Evolutionary conservation across 2,797 vertebrate species (phyloP), one percentile per base, ranked within the genome.

Genomic region (Allobates femoralis): DNA sequence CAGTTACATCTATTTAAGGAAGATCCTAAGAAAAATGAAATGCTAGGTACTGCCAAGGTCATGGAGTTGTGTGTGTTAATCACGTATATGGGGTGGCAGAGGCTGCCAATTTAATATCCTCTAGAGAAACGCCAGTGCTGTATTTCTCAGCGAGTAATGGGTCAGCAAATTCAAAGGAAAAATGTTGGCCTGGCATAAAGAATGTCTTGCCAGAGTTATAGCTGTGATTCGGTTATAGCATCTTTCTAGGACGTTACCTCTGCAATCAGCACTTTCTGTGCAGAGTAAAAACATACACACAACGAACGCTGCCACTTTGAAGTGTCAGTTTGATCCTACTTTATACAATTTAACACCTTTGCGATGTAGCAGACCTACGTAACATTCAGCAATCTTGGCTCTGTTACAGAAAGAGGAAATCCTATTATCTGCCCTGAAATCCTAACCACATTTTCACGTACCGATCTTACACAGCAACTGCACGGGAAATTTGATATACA

Each of bases 81-180:
- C 30, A 0, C 37, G 0, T 3, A 2, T 16, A 79, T 69, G 0
- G 86, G 87, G 15, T 85, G 89, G 71, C 82, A 71, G 66, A 74
- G 58, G 51, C 89, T 16, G 71, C 69, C 26, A 87, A 8, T 1
- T 46, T 88, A 81, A 82, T 79, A 71, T 0, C 26, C 0, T 0
- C 12, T 3, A 79, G 60, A 88, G 79, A 83, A 84, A 78, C 53
- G 46, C 41, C 87, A 28, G 19, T 71, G 0, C 86, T 88, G 86
- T 83, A 46, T 81, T 85, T 87, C 87, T 41, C 89, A 74, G 89
- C 78, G 84, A 85, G 89, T 71, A 89, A 88, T 0, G 21, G 84
- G 79, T 55, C 69, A 75, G 89, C 46, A 84, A 77, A 90, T 90
- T 81, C 85, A 0, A 79, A 79, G 37, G 12, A 67, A 0, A 62